Evolutionary conservation across 2,113 vertebrate genomes (phyloP), one percentile per base, ranked within the genome.

Genomic region (Nicator chloris): DNA sequence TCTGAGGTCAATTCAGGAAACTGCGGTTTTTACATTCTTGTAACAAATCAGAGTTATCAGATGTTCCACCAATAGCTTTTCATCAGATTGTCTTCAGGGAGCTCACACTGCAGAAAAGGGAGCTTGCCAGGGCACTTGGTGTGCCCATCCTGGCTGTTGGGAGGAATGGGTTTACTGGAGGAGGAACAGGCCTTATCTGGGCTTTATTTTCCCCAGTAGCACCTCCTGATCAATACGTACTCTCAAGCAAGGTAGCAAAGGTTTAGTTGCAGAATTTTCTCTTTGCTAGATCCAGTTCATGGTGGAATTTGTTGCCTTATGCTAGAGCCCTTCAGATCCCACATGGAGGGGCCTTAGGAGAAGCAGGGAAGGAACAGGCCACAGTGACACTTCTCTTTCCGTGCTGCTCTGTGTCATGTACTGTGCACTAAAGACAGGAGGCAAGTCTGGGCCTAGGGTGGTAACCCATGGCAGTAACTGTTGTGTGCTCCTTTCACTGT

Each of bases 341-440:
- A 12, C 2, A 1, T 6, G 73, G 51, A 78, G 47, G 16, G 7
- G 19, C 13, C 33, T 70, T 75, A 73, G 82, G 84, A 79, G 39
- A n/a, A 18, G 33, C 8, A 28, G 64, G 35, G 44, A 81, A 63
- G 56, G 33, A 90, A 8, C 15, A 53, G 42, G 16, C n/a, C 19
- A 27, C 37, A 28, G 0, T 0, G 10, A 19, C 1, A 0, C 13
- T 76, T 90, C 2, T 19, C 12, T 35, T 85, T 45, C 0, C 1
- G 5, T 80, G 40, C 51, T 86, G 51, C 19, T 86, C 33, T 86
- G 40, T 37, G 20, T 59, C 71, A 24, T 63, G 7, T 42, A 75
- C 35, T 66, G 8, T 51, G 60, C 22, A 2, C 13, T 39, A 16
- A 57, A 53, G 21, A 21, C 11, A 69, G 33, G 23, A 81, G 76